These are phyloP conservation scores for Chymomyza fuscimana DNA, from an alignment of 2,888 invertebrate species.

Conservation along the genomic window DNA sequence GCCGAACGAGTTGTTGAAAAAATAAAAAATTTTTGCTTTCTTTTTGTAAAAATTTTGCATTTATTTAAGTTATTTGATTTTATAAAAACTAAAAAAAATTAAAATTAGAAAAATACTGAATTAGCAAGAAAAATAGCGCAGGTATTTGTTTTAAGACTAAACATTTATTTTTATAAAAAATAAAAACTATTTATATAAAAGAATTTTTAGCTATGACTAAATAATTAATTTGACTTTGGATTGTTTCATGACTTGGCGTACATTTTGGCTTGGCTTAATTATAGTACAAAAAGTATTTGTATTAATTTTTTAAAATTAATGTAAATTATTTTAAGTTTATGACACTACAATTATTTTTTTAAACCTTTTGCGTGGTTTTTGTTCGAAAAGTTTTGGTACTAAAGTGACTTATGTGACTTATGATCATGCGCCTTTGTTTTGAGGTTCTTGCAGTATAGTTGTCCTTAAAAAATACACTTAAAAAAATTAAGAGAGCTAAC, in stretches of 20 bases:
- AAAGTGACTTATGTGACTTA: slow-evolving; percentile 14
- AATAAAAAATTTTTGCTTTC: slow-evolving; percentile 2
- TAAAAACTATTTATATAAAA: slow-evolving; percentile 35
- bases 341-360: slow-evolving; percentile 48
- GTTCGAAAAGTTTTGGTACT: slow-evolving; percentile 45
- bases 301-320: slow-evolving; percentile 5
- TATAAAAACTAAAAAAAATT: slow-evolving; percentile 20
- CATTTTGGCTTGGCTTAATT: slow-evolving; percentile 42
- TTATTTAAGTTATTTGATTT: slow-evolving; percentile 40
- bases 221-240: slow-evolving; percentile 57
- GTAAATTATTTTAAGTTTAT: background rate
- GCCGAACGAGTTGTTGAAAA: slow-evolving; percentile 46
- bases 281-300: slow-evolving; percentile 4
- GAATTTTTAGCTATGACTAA: slow-evolving; percentile 24
- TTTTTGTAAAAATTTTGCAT: slow-evolving; percentile 22
- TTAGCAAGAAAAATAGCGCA: slow-evolving; percentile 35
- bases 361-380: slow-evolving; percentile 70
- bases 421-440: background rate
- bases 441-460: slow-evolving; percentile 1
- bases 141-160: slow-evolving; percentile 42
- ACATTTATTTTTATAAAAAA: slow-evolving; percentile 30
- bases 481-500: slow-evolving; percentile 18
- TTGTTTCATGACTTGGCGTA: slow-evolving; percentile 44
- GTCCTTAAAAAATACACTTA: slow-evolving; percentile 26
- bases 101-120: slow-evolving; percentile 50